Evolutionary conservation across 1,140 invertebrate species (phyloP), one percentile per base, ranked within the genome.

Genomic region (Diabrotica virgifera): DNA sequence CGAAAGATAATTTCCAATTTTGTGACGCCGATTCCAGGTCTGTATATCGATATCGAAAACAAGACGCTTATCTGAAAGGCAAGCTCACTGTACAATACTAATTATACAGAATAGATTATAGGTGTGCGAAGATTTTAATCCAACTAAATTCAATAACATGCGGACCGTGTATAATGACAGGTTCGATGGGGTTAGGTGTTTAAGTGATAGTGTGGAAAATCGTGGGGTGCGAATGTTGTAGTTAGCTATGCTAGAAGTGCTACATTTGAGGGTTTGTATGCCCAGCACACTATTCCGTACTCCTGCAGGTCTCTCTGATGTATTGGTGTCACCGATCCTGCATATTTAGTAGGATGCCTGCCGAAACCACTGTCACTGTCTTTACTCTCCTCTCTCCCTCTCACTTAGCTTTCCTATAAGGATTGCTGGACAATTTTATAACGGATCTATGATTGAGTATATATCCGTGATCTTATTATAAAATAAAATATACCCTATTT

Each of bases 271-370:
- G 59, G 61, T 71, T 69, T 59, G 67, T 71, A 71, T 69, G 59
- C 67, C 56, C 36, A 56, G 55, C 69, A 69, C 69, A 71, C 59
- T 62, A 46, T 46, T 46, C 40, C n/a, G n/a, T 46, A 55, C 59
- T 64, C 67, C 56, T 61, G 58, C 67, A 66, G 63, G 62, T 65
- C 63, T 63, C 63, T 63, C 67, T 71, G 70, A 71, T 71, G 64
- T 71, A 71, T 71, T 69, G 64, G 65, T 71, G 70, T 69, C 67
- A 66, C 64, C 65, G 64, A 71, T 71, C 67, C 67, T 71, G 70
- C 64, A 71, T 71, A 71, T 71, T 71, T 71, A 71, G 67, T 63
- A 69, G 67, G 66, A 53, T 10, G 13, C 10, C 53, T 55, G 24
- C 53, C 66, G 60, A 37, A 59, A 59, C 56, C 56, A 46, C 56